These are phyloP conservation scores for Brachylomia viminalis DNA, from an alignment of 2,888 invertebrate genomes.

Conservation along the genomic window DNA sequence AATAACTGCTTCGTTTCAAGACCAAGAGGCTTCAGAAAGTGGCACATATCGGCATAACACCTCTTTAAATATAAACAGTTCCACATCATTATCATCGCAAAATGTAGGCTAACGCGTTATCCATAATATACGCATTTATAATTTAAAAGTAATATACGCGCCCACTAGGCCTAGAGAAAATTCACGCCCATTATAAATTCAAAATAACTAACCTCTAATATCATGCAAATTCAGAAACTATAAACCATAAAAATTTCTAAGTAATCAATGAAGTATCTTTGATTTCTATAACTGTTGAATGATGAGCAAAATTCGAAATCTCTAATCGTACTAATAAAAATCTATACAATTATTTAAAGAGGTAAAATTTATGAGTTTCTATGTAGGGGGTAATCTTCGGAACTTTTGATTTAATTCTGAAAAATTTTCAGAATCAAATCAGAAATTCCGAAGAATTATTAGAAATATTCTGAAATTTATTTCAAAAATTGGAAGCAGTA, in stretches of 20 bases:
- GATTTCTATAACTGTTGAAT: conserved; percentile 26
- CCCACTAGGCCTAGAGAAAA: conserved; percentile 11
- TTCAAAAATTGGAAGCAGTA: too few relatives aligned
- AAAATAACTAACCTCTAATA: conserved; percentile 30
- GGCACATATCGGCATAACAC: background rate
- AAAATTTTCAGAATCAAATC: too few relatives aligned
- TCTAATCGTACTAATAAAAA: conserved; percentile 5
- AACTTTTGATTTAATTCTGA: background rate
- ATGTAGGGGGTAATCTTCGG: background rate
- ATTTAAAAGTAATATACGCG: conserved; percentile 7
- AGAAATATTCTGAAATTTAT: too few relatives aligned
- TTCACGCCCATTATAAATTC: conserved; percentile 28
- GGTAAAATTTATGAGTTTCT: background rate
- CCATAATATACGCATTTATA: conserved; percentile 4
- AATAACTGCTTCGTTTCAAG: background rate
- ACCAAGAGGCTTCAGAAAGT: background rate
- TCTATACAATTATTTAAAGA: conserved; percentile 10
- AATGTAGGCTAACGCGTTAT: background rate
- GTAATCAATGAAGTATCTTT: conserved; percentile 4
- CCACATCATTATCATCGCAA: conserved; percentile 7
- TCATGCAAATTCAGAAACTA: conserved; percentile 33
- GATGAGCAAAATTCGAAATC: conserved; percentile 9
- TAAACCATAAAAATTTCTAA: conserved; percentile 14
- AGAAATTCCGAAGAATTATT: too few relatives aligned
- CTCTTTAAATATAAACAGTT: conserved; percentile 10